These are phyloP conservation scores for Tuta absoluta DNA, from an alignment of 2,888 invertebrate species.

Conservation along the genomic window DNA sequence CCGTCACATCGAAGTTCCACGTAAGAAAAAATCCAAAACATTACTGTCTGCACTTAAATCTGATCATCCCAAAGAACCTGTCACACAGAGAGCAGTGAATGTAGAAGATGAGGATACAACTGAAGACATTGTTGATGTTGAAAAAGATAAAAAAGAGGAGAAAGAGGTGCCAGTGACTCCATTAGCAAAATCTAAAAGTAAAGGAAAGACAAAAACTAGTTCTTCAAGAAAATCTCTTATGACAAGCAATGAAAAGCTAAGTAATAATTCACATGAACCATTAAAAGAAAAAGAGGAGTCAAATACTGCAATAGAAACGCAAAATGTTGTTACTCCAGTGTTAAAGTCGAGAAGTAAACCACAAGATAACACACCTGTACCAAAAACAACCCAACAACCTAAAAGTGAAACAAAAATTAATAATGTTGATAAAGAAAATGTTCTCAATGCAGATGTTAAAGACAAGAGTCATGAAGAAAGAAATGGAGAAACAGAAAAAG, in stretches of 20 bases:
- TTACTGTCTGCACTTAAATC: slow-evolving; percentile 10
- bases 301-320: not conserved
- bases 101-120: not conserved
- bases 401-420: slow-evolving; percentile 13
- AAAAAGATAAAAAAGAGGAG: not conserved
- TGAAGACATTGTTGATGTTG: not conserved
- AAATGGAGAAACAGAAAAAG: slow-evolving; percentile 28
- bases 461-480: slow-evolving; percentile 23
- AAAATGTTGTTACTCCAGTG: slow-evolving; percentile 4
- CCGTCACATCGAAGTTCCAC: slow-evolving; percentile 49
- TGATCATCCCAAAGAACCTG: not conserved
- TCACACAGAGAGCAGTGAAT: not conserved
- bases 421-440: slow-evolving; percentile 29
- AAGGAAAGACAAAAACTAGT: not conserved
- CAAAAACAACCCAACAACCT: slow-evolving; percentile 3
- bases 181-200: slow-evolving; percentile 14
- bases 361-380: slow-evolving; percentile 12
- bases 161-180: not conserved
- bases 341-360: slow-evolving; percentile 36
- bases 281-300: not conserved
- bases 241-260: not conserved
- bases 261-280: not conserved
- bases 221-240: not conserved
- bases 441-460: slow-evolving; percentile 6
- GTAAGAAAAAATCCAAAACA: slow-evolving; percentile 59